Percentiles rank a stretch among this genome's conserved stretches.
phyloP scores from a whole-genome alignment of 2,888 invertebrate species.

The Amphipoea oculea region DNA sequence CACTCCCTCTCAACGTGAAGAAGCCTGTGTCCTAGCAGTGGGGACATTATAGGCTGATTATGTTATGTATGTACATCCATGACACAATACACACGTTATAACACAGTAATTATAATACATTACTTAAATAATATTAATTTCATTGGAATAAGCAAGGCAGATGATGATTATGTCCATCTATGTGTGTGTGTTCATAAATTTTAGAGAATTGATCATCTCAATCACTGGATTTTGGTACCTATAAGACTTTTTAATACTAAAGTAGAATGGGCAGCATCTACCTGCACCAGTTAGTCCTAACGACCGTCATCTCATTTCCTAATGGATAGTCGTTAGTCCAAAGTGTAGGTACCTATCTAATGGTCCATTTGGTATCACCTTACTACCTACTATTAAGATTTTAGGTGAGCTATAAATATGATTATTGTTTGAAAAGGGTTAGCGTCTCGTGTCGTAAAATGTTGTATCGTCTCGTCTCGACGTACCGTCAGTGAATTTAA shows the following conservation, averaged over 20 bases:
- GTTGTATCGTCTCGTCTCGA: neutral
- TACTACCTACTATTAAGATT: constrained; percentile 30
- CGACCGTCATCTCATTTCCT: constrained; percentile 48
- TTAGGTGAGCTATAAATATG: constrained; percentile 9
- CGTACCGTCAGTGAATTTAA: neutral
- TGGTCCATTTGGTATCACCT: constrained; percentile 32
- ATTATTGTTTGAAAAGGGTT: constrained; percentile 19
- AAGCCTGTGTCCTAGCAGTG: no score
- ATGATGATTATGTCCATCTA: neutral
- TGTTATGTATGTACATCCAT: no score
- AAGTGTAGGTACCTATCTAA: constrained; percentile 45
- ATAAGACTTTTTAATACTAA: neutral
- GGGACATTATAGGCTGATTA: no score
- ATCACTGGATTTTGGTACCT: neutral
- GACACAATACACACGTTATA: no score
- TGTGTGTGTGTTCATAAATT: neutral
- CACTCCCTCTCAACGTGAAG: no score
- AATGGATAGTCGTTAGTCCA: constrained; percentile 57
- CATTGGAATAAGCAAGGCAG: neutral
- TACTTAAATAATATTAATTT: no score
- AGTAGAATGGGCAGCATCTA: constrained; percentile 28
- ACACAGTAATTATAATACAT: no score
- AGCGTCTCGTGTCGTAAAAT: neutral
- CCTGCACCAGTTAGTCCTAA: constrained; percentile 45
- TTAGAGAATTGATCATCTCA: neutral